These are phyloP conservation scores for Pammene aurita DNA, from an alignment of 2,888 invertebrate species.

Conservation along the genomic window DNA sequence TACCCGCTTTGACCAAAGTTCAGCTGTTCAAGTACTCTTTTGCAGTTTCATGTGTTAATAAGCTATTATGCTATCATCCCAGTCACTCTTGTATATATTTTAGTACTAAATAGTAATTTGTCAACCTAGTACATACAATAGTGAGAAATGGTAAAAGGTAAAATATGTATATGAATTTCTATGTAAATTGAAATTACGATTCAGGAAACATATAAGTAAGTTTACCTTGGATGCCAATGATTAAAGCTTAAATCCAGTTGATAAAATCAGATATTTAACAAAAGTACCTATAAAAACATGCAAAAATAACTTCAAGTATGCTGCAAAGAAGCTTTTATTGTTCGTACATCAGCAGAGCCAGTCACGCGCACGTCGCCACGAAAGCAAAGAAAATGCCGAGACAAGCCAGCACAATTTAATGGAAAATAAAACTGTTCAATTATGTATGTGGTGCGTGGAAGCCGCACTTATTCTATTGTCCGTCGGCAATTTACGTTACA, in stretches of 20 bases:
- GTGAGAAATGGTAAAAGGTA: too few relatives aligned
- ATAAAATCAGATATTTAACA: slow-evolving; percentile 10
- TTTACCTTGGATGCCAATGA: too few relatives aligned
- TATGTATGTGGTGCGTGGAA: slow-evolving; percentile 58
- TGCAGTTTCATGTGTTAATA: too few relatives aligned
- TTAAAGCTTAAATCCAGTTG: neutral
- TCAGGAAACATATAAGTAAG: too few relatives aligned
- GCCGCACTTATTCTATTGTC: slow-evolving; percentile 50
- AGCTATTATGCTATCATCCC: too few relatives aligned
- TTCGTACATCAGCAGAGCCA: slow-evolving; percentile 35
- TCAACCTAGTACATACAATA: too few relatives aligned
- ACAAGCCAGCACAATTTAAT: slow-evolving; percentile 52
- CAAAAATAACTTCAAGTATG: slow-evolving; percentile 7
- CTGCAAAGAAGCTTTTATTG: slow-evolving; percentile 20
- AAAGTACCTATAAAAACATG: neutral
- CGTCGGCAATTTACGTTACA: slow-evolving; percentile 47
- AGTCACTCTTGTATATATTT: too few relatives aligned
- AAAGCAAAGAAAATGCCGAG: slow-evolving; percentile 50
- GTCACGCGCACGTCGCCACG: slow-evolving; percentile 45
- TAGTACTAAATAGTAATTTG: too few relatives aligned
- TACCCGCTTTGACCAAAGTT: too few relatives aligned
- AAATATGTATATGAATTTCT: too few relatives aligned
- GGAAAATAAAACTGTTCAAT: slow-evolving; percentile 67
- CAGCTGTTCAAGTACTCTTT: too few relatives aligned
- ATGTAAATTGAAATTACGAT: too few relatives aligned